Evolutionary conservation across 2,888 invertebrate species (phyloP).

Genomic region (Chrysolina haemoptera): DNA sequence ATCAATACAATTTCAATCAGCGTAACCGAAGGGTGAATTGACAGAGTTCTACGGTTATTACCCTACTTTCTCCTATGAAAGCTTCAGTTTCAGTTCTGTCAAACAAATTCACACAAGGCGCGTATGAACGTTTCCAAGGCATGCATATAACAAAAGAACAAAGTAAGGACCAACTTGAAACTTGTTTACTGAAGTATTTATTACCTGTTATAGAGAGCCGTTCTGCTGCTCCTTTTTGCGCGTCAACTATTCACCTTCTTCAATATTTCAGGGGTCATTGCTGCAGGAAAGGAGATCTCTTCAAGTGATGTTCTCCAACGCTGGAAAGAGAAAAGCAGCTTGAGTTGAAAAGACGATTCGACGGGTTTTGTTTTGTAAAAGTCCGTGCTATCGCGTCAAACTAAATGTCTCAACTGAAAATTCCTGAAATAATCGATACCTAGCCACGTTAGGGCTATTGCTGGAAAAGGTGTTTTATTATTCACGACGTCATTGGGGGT

Average conservation of each 20-base stretch:
- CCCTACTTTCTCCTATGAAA: neutral
- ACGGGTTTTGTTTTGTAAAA: constrained; percentile 19
- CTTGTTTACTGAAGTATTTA: constrained; percentile 46
- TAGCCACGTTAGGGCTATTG: constrained; percentile 28
- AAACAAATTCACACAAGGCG: neutral
- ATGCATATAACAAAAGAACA: constrained; percentile 34
- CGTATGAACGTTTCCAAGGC: constrained; percentile 26
- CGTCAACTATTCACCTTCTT: constrained; percentile 55
- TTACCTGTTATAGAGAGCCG: constrained; percentile 61
- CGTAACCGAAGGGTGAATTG: neutral
- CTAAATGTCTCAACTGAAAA: constrained; percentile 21
- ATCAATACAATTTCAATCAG: constrained; percentile 3
- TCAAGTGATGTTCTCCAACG: constrained; percentile 17
- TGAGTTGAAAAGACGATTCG: neutral
- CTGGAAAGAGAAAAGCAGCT: neutral
- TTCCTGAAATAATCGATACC: constrained; percentile 52
- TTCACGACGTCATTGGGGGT: constrained; percentile 30
- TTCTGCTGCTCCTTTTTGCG: constrained; percentile 58
- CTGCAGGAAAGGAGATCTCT: constrained; percentile 35
- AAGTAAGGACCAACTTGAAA: constrained; percentile 39
- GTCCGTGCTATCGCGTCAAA: neutral
- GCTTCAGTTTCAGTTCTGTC: neutral
- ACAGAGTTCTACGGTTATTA: neutral
- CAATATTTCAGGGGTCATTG: constrained; percentile 52
- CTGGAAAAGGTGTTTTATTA: constrained; percentile 22